A percentile compares a stretch with the other conserved stretches of the same genome.
Evolutionary conservation across 2,888 invertebrate species (phyloP).

Genomic region (Drosophila niveifrons): DNA sequence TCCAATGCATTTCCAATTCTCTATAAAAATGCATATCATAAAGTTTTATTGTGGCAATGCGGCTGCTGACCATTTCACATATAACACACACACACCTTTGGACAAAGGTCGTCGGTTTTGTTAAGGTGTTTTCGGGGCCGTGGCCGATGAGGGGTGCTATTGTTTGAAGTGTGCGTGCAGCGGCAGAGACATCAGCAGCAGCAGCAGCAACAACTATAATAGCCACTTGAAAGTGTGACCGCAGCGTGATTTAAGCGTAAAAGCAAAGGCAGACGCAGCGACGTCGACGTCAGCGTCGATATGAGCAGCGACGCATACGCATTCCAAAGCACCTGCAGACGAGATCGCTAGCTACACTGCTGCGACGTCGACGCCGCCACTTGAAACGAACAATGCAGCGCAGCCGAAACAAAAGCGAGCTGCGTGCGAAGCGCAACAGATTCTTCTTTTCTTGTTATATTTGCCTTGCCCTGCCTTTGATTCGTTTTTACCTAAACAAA

Average conservation of each 20-base stretch:
- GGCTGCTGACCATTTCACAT: conserved; percentile 66
- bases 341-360: conserved; percentile 39
- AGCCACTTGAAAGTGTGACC: conserved; percentile 82
- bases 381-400: conserved; percentile 69
- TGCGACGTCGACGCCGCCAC: conserved; percentile 61
- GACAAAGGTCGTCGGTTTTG: conserved; percentile 73
- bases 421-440: conserved; percentile 79
- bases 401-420: conserved; percentile 69
- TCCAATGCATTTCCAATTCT: conserved; percentile 72
- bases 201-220: conserved; percentile 27
- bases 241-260: conserved; percentile 77
- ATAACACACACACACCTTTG: conserved; percentile 37
- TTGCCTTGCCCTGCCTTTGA: conserved; percentile 77
- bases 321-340: conserved; percentile 78
- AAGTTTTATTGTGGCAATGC: conserved; percentile 75
- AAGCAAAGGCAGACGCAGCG: conserved; percentile 62
- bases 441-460: conserved; percentile 76
- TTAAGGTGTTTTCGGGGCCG: conserved; percentile 71
- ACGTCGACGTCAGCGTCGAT: conserved; percentile 37
- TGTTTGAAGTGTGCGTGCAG: conserved; percentile 69
- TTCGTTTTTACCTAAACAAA: conserved; percentile 80
- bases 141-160: conserved; percentile 68
- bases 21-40: conserved; percentile 76
- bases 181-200: conserved; percentile 25
- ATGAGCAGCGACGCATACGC: conserved; percentile 59